Percentiles rank a stretch among this genome's conserved stretches.
Evolutionary conservation across 2,888 invertebrate genomes (phyloP).

Genomic region (Habrosyne pyritoides): DNA sequence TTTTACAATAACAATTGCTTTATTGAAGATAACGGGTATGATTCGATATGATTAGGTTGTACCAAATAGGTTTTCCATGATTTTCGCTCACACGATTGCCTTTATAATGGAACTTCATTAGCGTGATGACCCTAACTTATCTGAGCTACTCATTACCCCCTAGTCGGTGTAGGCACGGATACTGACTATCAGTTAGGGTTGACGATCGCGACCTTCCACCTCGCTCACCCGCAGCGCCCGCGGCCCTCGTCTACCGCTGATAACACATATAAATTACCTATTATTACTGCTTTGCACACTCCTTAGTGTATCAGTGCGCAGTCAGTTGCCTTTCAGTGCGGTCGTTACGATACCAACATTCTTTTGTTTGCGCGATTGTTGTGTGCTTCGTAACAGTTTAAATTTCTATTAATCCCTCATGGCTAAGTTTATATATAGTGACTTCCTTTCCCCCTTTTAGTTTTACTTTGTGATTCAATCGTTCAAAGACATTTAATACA

Average conservation of each 20-base stretch:
- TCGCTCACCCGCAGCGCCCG: slow-evolving; percentile 41
- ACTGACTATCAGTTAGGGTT: slow-evolving; percentile 62
- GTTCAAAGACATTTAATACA: slow-evolving; percentile 24
- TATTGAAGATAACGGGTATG: background rate
- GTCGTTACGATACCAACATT: slow-evolving; percentile 29
- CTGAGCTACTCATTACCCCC: slow-evolving; percentile 70
- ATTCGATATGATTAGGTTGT: background rate
- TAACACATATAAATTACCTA: slow-evolving; percentile 71
- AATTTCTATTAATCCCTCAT: slow-evolving; percentile 50
- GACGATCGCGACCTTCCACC: slow-evolving; percentile 61
- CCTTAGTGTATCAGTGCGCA: slow-evolving; percentile 45
- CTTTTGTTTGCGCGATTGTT: background rate
- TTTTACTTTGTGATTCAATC: slow-evolving; percentile 41
- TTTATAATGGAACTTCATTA: background rate
- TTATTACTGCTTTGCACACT: slow-evolving; percentile 39
- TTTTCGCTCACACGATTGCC: background rate
- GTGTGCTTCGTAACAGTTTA: slow-evolving; percentile 13
- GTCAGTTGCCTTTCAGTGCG: slow-evolving; percentile 31
- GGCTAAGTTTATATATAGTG: slow-evolving; percentile 76
- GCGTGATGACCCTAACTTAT: slow-evolving; percentile 45
- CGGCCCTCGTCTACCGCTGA: slow-evolving; percentile 60
- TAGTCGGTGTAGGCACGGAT: slow-evolving; percentile 67
- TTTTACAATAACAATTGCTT: slow-evolving; percentile 2
- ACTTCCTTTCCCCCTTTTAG: slow-evolving; percentile 73
- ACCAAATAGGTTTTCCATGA: background rate